Conservation (phyloP, 1,140 invertebrate genomes). For the Neodiprion lecontei region DNA sequence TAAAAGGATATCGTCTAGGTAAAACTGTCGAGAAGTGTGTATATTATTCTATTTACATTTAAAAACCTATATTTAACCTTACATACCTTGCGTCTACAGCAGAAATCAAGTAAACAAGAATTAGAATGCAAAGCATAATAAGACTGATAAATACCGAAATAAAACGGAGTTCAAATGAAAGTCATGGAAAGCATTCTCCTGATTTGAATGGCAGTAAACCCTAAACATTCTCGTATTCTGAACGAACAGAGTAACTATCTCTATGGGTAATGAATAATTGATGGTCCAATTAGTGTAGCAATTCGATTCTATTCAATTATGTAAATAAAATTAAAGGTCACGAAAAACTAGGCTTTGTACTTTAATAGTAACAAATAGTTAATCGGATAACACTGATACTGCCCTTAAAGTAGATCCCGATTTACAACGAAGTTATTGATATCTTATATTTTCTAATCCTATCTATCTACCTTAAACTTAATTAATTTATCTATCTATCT, state of each 20-base stretch:
- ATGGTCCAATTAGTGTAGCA: neutral
- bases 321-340: neutral
- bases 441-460: too few species aligned
- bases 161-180: neutral
- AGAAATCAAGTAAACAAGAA: slow-evolving; percentile 9
- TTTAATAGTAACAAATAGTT: too few species aligned
- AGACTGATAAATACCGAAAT: neutral
- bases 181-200: neutral
- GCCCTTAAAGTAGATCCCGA: too few species aligned
- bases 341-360: neutral
- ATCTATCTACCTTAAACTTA: too few species aligned
- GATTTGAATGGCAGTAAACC: too few species aligned
- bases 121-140: slow-evolving; percentile 8
- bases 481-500: too few species aligned
- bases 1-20: too few species aligned
- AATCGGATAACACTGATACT: too few species aligned
- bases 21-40: too few species aligned
- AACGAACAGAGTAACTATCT: neutral
- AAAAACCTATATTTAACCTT: neutral
- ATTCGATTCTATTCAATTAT: neutral
- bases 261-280: neutral
- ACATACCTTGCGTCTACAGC: slow-evolving; percentile 8
- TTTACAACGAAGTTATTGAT: too few species aligned
- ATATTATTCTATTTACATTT: too few species aligned
- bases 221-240: neutral